These are phyloP conservation scores for Leucophora obtusa DNA, from an alignment of 2,888 invertebrate genomes.

Conservation along the genomic window DNA sequence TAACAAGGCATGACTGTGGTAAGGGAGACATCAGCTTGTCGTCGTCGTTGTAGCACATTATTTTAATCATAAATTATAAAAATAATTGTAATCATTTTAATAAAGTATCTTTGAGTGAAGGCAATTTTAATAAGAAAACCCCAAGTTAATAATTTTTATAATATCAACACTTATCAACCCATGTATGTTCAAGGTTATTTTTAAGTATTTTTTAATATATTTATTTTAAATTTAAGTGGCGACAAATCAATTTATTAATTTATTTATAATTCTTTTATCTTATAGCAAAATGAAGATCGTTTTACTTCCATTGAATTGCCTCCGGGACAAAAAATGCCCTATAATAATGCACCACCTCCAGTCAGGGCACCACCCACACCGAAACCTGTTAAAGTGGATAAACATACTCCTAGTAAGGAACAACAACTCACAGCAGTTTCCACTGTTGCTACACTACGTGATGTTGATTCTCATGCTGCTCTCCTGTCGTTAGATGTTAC, in stretches of 20 bases:
- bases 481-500: conserved; percentile 71
- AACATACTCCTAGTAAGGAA: conserved; percentile 49
- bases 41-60: conserved; percentile 33
- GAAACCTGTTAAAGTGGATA: conserved; percentile 56
- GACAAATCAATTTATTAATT: background rate
- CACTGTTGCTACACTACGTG: conserved; percentile 72
- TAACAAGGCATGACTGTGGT: background rate
- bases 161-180: background rate
- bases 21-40: background rate
- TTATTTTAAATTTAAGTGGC: background rate
- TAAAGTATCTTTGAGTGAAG: conserved; percentile 15
- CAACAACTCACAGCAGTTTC: conserved; percentile 38
- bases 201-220: background rate
- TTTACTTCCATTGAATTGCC: conserved; percentile 70
- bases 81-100: conserved; percentile 29
- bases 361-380: conserved; percentile 60
- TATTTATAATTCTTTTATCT: conserved; percentile 4
- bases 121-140: conserved; percentile 11
- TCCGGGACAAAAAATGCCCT: conserved; percentile 64
- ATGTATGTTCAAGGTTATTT: background rate
- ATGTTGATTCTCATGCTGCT: conserved; percentile 75
- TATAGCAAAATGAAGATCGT: conserved; percentile 74
- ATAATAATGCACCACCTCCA: conserved; percentile 53
- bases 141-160: background rate
- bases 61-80: conserved; percentile 45